Conservation (phyloP, 2,113 vertebrate genomes). For the Ptilonorhynchus violaceus region DNA sequence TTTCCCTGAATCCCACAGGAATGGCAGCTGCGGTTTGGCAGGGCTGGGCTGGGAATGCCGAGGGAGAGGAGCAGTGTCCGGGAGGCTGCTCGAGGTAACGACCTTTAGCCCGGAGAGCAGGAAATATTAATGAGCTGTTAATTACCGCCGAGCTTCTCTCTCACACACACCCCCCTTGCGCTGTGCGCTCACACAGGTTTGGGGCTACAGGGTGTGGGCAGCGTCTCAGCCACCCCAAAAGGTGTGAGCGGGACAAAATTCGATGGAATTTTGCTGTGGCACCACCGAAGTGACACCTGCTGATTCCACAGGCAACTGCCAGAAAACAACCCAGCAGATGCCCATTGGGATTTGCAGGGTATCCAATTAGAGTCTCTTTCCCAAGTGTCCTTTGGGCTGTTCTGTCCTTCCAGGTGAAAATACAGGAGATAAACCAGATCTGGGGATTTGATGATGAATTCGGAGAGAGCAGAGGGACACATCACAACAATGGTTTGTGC, state of each 20-base stretch:
- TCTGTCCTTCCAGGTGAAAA: neutral
- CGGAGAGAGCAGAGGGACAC: neutral
- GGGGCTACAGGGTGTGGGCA: neutral
- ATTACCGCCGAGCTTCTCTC: neutral
- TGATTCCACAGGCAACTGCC: neutral
- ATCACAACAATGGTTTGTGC: neutral
- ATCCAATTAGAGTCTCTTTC: neutral
- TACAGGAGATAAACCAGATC: neutral
- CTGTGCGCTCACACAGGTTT: neutral
- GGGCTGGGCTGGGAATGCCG: neutral
- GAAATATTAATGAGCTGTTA: neutral
- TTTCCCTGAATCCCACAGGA: conserved; percentile 11
- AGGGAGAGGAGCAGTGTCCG: neutral
- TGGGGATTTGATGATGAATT: neutral
- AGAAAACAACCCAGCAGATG: neutral
- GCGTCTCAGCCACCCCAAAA: neutral
- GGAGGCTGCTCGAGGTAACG: neutral
- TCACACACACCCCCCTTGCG: neutral
- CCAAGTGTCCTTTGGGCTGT: neutral
- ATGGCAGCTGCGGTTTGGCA: conserved; percentile 18
- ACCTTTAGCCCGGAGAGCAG: neutral
- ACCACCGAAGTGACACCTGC: neutral
- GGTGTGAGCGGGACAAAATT: rapidly evolving
- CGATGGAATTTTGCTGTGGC: neutral
- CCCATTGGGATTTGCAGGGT: neutral